phyloP scores from a whole-genome alignment of 2,888 invertebrate genomes.

The Mesorhabditis spiculigera region DNA sequence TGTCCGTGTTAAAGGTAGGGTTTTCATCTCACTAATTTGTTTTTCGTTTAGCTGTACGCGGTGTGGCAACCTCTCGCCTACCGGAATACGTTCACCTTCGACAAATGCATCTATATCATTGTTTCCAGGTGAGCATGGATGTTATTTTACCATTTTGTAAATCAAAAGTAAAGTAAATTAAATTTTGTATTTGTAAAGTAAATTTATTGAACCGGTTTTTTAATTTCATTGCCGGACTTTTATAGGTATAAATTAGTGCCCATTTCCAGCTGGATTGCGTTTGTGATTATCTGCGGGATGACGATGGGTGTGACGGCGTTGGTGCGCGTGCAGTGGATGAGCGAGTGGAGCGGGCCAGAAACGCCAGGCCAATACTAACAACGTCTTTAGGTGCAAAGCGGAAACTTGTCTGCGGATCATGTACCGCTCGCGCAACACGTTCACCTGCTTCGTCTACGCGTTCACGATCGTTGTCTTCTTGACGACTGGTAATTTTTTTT shows the following conservation, averaged over 20 bases:
- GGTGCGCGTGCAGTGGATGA: slow-evolving; percentile 15
- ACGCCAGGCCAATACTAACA: neutral
- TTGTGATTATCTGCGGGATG: slow-evolving; percentile 41
- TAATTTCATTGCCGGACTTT: no score
- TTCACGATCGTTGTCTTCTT: slow-evolving; percentile 25
- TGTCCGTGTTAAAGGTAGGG: neutral
- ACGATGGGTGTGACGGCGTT: slow-evolving; percentile 42
- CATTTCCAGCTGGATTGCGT: slow-evolving; percentile 44
- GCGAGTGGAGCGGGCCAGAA: neutral
- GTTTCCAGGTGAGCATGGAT: neutral
- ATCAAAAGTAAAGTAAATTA: no score
- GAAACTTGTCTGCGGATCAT: slow-evolving; percentile 29
- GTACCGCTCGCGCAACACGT: slow-evolving; percentile 27
- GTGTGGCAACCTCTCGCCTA: neutral
- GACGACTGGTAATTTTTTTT: slow-evolving; percentile 23
- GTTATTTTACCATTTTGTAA: neutral
- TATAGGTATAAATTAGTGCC: neutral
- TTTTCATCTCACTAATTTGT: neutral
- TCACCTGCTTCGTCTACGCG: slow-evolving; percentile 19
- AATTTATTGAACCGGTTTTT: no score
- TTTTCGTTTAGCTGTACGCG: neutral
- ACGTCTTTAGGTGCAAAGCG: slow-evolving; percentile 23
- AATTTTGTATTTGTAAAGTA: no score
- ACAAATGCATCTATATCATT: slow-evolving; percentile 5
- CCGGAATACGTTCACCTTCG: slow-evolving; percentile 6